Conservation (phyloP, 2,888 invertebrate species). For the Neria commutata region DNA sequence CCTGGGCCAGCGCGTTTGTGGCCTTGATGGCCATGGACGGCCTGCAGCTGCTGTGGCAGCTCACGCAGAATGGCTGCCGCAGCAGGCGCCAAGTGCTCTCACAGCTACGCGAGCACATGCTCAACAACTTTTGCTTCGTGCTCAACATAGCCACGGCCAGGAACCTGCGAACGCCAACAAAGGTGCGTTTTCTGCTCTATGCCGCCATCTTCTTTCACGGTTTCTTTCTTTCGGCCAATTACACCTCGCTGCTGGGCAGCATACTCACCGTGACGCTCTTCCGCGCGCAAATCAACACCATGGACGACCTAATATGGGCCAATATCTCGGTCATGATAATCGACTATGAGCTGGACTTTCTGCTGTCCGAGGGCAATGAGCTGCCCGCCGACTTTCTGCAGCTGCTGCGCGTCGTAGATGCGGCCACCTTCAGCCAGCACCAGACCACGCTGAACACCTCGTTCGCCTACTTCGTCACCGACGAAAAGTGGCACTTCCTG, state of each 20-base stretch:
- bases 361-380: constrained; percentile 31
- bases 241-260: constrained; percentile 50
- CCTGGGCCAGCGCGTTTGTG: constrained; percentile 31
- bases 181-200: constrained; percentile 36
- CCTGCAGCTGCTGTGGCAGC: constrained; percentile 31
- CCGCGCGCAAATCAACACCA: constrained; percentile 45
- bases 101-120: not conserved
- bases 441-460: constrained; percentile 38
- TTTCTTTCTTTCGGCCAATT: constrained; percentile 44
- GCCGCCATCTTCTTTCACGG: constrained; percentile 42
- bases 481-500: constrained; percentile 50
- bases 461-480: constrained; percentile 47
- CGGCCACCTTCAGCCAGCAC: constrained; percentile 36
- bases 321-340: constrained; percentile 50
- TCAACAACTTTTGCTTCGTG: constrained; percentile 41
- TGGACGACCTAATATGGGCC: constrained; percentile 44
- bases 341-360: constrained; percentile 51
- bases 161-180: constrained; percentile 30
- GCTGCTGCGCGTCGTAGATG: constrained; percentile 42
- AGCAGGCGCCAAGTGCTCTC: not conserved
- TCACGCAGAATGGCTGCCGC: too few relatives aligned
- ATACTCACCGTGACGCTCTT: constrained; percentile 48
- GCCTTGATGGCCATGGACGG: constrained; percentile 32
- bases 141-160: constrained; percentile 39
- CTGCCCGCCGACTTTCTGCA: constrained; percentile 35